phyloP scores from a whole-genome alignment of 2,888 invertebrate species.

The Leptogaster cylindrica region DNA sequence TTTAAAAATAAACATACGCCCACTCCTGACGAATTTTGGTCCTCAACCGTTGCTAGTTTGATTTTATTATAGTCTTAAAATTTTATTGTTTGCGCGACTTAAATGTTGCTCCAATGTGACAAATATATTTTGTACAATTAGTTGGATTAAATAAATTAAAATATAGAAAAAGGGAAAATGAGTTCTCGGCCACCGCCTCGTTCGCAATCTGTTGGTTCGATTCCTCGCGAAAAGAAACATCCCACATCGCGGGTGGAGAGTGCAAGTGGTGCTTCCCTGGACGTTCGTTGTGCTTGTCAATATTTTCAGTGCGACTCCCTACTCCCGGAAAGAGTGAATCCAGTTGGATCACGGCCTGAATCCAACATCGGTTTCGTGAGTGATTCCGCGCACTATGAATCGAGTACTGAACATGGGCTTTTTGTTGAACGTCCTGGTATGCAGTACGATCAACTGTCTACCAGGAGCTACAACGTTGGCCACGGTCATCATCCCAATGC shows the following conservation, averaged over 20 bases:
- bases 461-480: constrained; percentile 53
- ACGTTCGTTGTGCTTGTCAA: constrained; percentile 86
- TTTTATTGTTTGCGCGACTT: too few species aligned
- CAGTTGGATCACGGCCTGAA: constrained; percentile 69
- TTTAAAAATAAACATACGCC: constrained; percentile 29
- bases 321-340: constrained; percentile 76
- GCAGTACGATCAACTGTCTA: constrained; percentile 54
- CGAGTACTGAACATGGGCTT: constrained; percentile 58
- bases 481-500: constrained; percentile 47
- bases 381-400: background rate
- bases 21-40: constrained; percentile 14
- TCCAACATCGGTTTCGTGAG: constrained; percentile 63
- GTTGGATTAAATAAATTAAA: too few species aligned
- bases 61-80: background rate
- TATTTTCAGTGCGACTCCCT: constrained; percentile 82
- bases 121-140: too few species aligned
- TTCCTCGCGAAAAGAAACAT: constrained; percentile 68
- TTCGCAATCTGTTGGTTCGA: constrained; percentile 74
- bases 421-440: constrained; percentile 48
- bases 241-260: constrained; percentile 75
- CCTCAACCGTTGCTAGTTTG: background rate
- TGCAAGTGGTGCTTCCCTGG: constrained; percentile 74
- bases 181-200: constrained; percentile 60
- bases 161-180: constrained; percentile 31
- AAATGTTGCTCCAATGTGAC: too few species aligned